Conservation (phyloP, 2,888 invertebrate genomes). For the Mythimna loreyi region DNA sequence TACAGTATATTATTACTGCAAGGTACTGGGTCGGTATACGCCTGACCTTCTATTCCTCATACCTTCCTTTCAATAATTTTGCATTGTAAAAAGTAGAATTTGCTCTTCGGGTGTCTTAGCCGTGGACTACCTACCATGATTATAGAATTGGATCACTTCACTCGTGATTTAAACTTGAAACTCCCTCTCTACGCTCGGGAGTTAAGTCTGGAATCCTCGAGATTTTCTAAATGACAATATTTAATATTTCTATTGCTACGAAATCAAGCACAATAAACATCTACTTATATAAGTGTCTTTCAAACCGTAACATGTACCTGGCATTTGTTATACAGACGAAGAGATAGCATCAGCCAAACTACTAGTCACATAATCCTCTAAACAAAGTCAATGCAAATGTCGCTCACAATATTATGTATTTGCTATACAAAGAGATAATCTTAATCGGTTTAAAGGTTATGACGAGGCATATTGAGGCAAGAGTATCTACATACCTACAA, state of each 20-base stretch:
- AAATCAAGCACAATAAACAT: neutral
- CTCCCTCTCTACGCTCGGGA: too few relatives aligned
- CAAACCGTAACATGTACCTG: constrained; percentile 7
- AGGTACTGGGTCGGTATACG: too few relatives aligned
- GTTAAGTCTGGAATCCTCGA: too few relatives aligned
- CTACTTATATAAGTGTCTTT: neutral
- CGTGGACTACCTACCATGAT: too few relatives aligned
- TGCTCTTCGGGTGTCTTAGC: too few relatives aligned
- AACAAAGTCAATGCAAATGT: constrained; percentile 31
- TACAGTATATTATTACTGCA: too few relatives aligned
- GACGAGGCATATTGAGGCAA: constrained; percentile 10
- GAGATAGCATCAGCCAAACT: constrained; percentile 22
- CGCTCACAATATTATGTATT: constrained; percentile 21
- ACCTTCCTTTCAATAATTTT: too few relatives aligned
- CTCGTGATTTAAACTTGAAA: too few relatives aligned
- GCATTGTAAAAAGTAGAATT: too few relatives aligned
- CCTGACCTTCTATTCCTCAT: too few relatives aligned
- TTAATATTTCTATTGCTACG: neutral
- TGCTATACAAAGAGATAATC: constrained; percentile 37
- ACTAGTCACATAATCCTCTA: constrained; percentile 10
- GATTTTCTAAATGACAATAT: neutral
- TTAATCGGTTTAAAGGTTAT: constrained; percentile 25
- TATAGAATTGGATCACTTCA: too few relatives aligned
- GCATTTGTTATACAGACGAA: constrained; percentile 14
- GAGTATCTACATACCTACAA: neutral